Base-by-base conservation (phyloP, 2,888 invertebrate species). In the Diogma glabrata region DNA sequence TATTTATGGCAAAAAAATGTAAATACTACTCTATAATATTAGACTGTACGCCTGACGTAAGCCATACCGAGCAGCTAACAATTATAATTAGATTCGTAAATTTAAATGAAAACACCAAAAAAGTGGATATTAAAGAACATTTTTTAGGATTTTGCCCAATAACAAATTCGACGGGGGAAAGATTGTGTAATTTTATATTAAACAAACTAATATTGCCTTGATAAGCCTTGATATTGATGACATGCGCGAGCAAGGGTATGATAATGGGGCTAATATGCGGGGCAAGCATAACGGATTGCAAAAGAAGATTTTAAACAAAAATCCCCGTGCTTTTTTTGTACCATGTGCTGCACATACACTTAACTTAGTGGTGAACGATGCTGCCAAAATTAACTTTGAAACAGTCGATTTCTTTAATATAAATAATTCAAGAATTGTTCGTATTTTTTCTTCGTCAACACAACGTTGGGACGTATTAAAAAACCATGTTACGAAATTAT, bases 301-400 rank as follows among this genome's bases (percentile, higher is more conserved):
- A 51, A 58, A 57, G 52, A 59, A 52, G 54, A 57, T 60, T 52
- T 48, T 59, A 40, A 57, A 55, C n/a, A n/a, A n/a, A n/a, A n/a
- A n/a, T n/a, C n/a, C n/a, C n/a, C 52, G 55, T 30, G 60, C 60
- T n/a, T 45, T 59, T 61, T 54, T 63, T 51, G 55, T 61, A 40
- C 60, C 61, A 24, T 61, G 60, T 54, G 49, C 56, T 12, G 55
- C 58, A 7, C 61, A 61, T 48, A 51, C 55, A 28, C 50, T 60
- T 48, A 62, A 63, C 57, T 56, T 62, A 30, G 58, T 62, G n/a
- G 59, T 62, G 12, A 61, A 60, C 53, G 59, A 62, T 10, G 36
- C 36, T 36, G 36, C 2, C 14, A 36, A 36, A 4, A 36, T 36
- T 36, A 36, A 14, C 9, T 36, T 36, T n/a, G n/a, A n/a, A n/a